Evolutionary conservation across 2,888 invertebrate species (phyloP).

Genomic region (Lamellibrachia columna): DNA sequence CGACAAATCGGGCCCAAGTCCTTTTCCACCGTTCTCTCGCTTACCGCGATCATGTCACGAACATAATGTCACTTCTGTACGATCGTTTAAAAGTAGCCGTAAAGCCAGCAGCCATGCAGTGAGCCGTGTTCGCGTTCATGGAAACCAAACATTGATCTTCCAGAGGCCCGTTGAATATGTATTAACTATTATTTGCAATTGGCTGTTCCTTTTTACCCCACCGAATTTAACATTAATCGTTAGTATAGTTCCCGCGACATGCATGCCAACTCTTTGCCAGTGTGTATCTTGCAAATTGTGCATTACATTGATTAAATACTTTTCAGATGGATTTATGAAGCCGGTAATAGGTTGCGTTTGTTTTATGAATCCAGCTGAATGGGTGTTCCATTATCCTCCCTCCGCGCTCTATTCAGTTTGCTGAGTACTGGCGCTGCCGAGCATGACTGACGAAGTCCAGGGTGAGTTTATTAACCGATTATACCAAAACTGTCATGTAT

Average conservation of each 20-base stretch:
- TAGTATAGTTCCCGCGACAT: background rate
- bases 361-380: constrained; percentile 24
- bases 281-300: background rate
- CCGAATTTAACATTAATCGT: background rate
- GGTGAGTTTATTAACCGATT: constrained; percentile 37
- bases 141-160: constrained; percentile 38
- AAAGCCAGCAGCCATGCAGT: background rate
- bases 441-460: constrained; percentile 28
- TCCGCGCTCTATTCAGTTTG: constrained; percentile 18
- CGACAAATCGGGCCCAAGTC: background rate
- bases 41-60: constrained; percentile 16
- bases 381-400: constrained; percentile 35
- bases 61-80: background rate
- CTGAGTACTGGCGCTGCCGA: background rate
- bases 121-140: constrained; percentile 24
- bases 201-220: constrained; percentile 11
- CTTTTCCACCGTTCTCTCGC: constrained; percentile 8
- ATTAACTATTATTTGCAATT: constrained; percentile 39
- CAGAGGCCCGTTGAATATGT: constrained; percentile 35
- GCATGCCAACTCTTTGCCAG: background rate
- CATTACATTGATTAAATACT: background rate
- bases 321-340: background rate
- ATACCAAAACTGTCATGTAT: constrained; percentile 19
- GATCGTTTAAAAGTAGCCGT: background rate
- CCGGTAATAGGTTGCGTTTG: background rate